Base-by-base conservation (phyloP, 2,888 invertebrate genomes). In the Cheilosia scutellata region DNA sequence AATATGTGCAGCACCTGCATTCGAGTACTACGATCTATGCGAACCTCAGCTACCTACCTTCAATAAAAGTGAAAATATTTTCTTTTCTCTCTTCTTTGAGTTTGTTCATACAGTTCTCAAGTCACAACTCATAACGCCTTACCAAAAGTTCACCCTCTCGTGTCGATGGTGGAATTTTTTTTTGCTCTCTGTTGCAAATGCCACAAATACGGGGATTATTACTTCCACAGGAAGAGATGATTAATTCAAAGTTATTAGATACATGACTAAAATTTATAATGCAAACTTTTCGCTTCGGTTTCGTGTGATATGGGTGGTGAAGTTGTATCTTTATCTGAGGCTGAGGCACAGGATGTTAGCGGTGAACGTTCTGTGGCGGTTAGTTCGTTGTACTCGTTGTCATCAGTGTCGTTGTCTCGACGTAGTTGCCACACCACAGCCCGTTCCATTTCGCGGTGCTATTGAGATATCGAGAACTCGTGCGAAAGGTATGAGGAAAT, bases 161-260 rank as follows among this genome's bases (percentile, higher is more conserved):
- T 47, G 20, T 60, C 49, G 44, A 55, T 51, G 42, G n/a, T 16
- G n/a, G 9, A 62, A 5, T 20, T 66, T 57, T 68, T 74, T 58
- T 62, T 66, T 66, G 16, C 37, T 9, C n/a, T 55, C 55, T 44
- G 51, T 78, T 62, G 47, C 71, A 76, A 82, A 66, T 75, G 71
- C 78, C 87, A 79, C 79, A 87, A 88, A 88, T 88, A 86, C 87
- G 88, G 87, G 87, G 88, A 88, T 88, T 88, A 88, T 88, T 88
- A 75, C 87, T 88, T 88, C 87, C 87, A 89, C 90, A 88, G 91
- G 91, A 91, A 91, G 91, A 91, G 91, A 92, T 91, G 92, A 92
- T 92, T 92, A 92, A 92, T 92, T 91, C 91, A 90, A 91, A 91
- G 91, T 92, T 92, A 92, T 92, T 91, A 92, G 92, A 92, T 91